Base-by-base conservation (phyloP, 2,888 invertebrate genomes). In the Lasius fuliginosus region DNA sequence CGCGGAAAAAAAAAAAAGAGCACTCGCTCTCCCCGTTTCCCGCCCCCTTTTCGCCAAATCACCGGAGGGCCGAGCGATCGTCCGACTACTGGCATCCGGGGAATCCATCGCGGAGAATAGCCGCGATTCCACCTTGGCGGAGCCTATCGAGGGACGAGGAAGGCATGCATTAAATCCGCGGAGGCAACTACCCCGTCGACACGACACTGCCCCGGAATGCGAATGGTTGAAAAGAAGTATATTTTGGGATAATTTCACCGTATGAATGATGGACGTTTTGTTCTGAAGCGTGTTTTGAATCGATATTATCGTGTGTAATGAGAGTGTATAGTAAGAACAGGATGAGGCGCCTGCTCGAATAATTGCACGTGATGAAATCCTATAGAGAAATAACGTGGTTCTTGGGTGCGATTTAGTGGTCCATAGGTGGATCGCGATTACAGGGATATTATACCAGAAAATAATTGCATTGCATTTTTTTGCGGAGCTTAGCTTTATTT, bases 81-180 rank as follows among this genome's bases (percentile, higher is more conserved):
- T 53, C 83, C 87, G 85, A 89, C 89, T 90, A 90, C 90, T 88
- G 91, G 90, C 92, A 91, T 91, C 91, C 89, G 85, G 88, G 87
- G 90, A 91, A 91, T 90, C 88, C 90, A 85, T 86, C 86, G 88
- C 86, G 87, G 53, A 89, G 84, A 86, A 89, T 89, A 86, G 84
- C 86, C 85, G 86, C 85, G 84, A 89, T 85, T 82, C 89, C 85
- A 85, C 86, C 88, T 86, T 83, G 82, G 73, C 60, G 60, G 83
- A 82, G 76, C 69, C 89, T 86, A 89, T 87, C 89, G 82, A 69
- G 64, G 65, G 86, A 84, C 84, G 77, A 62, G 85, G 85, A 85
- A 88, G 79, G 82, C 89, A 85, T 85, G 87, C 75, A 88, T 88
- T 88, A 88, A 88, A 88, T 71, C 9, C 76, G 62, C 89, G 62